Conservation (phyloP, 2,888 invertebrate genomes). For the Ditula angustiorana region DNA sequence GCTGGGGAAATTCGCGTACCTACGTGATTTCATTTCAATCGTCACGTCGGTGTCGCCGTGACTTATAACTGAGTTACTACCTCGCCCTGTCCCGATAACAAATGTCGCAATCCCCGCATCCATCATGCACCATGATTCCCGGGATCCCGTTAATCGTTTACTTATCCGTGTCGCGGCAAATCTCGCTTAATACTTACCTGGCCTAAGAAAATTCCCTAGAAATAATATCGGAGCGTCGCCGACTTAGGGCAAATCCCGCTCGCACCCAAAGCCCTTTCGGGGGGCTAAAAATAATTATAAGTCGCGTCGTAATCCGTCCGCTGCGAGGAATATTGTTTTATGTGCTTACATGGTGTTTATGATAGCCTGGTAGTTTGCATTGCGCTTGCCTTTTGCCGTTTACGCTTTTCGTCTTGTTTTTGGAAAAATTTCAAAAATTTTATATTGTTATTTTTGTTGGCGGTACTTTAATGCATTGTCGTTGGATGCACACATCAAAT, state of each 20-base stretch:
- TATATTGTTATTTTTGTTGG: too few relatives aligned
- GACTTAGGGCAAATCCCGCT: constrained; percentile 76
- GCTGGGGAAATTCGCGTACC: background rate
- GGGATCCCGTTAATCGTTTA: constrained; percentile 54
- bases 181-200: constrained; percentile 61
- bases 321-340: constrained; percentile 54
- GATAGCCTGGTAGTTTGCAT: constrained; percentile 28
- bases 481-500: too few relatives aligned
- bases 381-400: background rate
- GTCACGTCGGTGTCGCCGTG: background rate
- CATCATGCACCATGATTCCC: constrained; percentile 41
- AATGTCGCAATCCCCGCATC: constrained; percentile 30
- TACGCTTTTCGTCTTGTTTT: background rate
- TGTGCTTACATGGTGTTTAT: constrained; percentile 46
- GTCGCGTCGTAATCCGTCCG: constrained; percentile 56
- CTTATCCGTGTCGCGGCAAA: constrained; percentile 55
- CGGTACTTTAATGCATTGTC: too few relatives aligned
- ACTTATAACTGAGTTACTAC: constrained; percentile 1
- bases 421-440: too few relatives aligned
- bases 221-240: constrained; percentile 81
- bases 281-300: constrained; percentile 75
- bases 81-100: constrained; percentile 1
- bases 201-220: constrained; percentile 59
- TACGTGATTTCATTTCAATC: background rate
- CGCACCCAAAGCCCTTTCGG: constrained; percentile 75